These are phyloP conservation scores for Pelmatolapia mariae DNA, from an alignment of 2,113 vertebrate genomes.

Conservation along the genomic window DNA sequence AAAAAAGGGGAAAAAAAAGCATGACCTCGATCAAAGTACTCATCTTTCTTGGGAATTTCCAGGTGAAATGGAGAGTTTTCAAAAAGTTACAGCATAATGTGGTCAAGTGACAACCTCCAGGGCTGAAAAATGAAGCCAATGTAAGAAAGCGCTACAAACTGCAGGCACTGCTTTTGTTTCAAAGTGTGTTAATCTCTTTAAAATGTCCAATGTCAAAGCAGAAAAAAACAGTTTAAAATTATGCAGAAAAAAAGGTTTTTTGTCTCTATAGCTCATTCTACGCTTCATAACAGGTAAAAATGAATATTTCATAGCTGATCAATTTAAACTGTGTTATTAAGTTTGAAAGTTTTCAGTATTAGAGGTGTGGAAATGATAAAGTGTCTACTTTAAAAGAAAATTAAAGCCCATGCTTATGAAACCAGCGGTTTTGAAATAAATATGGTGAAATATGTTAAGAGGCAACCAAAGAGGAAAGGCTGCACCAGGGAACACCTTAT, in stretches of 20 bases:
- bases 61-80: not conserved
- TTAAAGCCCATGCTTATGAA: not conserved
- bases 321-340: not conserved
- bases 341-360: not conserved
- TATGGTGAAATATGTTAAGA: not conserved
- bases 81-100: not conserved
- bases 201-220: not conserved
- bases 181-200: rapidly evolving
- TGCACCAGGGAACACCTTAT: not conserved
- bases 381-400: not conserved
- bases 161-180: not conserved
- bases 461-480: not conserved
- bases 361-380: not conserved
- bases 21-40: not conserved
- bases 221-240: rapidly evolving
- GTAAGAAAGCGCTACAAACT: not conserved
- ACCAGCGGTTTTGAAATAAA: not conserved
- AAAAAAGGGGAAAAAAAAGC: not conserved
- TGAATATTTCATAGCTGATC: not conserved
- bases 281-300: not conserved
- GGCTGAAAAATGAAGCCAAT: not conserved
- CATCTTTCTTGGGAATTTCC: not conserved
- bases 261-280: rapidly evolving
- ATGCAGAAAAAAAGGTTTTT: rapidly evolving
- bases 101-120: not conserved